phyloP scores from a whole-genome alignment of 2,113 vertebrate genomes.

The Ariopsis seemanni region DNA sequence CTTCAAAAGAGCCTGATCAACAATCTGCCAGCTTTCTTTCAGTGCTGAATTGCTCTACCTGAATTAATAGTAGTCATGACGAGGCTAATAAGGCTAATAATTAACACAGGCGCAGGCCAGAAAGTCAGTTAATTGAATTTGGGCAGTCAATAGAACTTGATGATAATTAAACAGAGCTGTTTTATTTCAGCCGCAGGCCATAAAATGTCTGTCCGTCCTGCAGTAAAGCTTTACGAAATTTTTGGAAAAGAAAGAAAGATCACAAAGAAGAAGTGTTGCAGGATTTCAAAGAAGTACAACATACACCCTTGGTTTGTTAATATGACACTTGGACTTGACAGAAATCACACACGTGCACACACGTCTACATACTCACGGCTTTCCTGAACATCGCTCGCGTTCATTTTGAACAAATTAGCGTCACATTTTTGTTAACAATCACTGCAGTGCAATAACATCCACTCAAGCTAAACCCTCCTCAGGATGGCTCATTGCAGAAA shows the following conservation, averaged over 20 bases:
- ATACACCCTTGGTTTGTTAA: neutral
- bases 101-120: constrained; percentile 26
- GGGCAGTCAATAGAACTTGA: neutral
- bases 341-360: neutral
- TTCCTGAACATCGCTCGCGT: constrained; percentile 24
- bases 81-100: constrained; percentile 43
- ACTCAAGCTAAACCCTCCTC: constrained; percentile 26
- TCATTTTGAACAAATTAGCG: constrained; percentile 18
- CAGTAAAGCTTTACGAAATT: neutral
- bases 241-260: neutral
- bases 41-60: neutral
- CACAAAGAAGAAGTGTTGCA: neutral
- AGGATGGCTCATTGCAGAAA: neutral
- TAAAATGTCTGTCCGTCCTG: neutral
- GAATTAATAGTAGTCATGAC: constrained; percentile 23
- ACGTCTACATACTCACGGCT: constrained; percentile 52
- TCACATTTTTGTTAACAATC: constrained; percentile 36
- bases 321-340: neutral
- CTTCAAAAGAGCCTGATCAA: too few relatives aligned
- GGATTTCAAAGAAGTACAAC: neutral
- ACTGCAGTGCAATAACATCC: constrained; percentile 32
- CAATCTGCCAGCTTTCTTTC: neutral
- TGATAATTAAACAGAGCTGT: neutral
- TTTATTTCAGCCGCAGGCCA: constrained; percentile 6
- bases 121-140: constrained; percentile 41